Evolutionary conservation across 2,113 vertebrate species (phyloP).

Genomic region (Setophaga coronata): DNA sequence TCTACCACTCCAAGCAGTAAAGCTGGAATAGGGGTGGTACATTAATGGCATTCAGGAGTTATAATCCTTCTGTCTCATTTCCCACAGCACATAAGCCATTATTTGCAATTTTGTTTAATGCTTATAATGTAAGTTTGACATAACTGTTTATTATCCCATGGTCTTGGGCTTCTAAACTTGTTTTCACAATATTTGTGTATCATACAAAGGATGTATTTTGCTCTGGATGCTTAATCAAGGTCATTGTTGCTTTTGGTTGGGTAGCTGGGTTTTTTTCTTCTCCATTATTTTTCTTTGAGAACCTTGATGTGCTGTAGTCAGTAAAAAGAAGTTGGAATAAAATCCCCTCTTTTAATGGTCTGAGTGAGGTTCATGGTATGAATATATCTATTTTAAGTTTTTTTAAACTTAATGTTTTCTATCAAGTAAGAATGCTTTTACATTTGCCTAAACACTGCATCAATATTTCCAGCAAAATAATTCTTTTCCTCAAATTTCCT

Average conservation of each 20-base stretch:
- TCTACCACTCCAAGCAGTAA: neutral
- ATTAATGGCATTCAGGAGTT: neutral
- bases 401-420: neutral
- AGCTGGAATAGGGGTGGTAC: neutral
- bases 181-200: neutral
- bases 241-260: neutral
- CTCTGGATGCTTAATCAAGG: neutral
- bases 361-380: neutral
- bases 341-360: neutral
- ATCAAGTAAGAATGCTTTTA: constrained; percentile 10
- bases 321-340: neutral
- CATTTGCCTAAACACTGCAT: constrained; percentile 9
- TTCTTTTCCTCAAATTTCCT: constrained; percentile 44
- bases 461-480: constrained; percentile 54
- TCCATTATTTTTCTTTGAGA: neutral
- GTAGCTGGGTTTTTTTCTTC: neutral
- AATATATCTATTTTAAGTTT: neutral
- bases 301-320: neutral
- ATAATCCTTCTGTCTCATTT: neutral
- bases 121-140: neutral
- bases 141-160: neutral
- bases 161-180: neutral
- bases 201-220: neutral
- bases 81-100: neutral
- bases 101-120: neutral